Conservation (phyloP, 2,888 invertebrate genomes). For the Drosophila hawaiiensis region DNA sequence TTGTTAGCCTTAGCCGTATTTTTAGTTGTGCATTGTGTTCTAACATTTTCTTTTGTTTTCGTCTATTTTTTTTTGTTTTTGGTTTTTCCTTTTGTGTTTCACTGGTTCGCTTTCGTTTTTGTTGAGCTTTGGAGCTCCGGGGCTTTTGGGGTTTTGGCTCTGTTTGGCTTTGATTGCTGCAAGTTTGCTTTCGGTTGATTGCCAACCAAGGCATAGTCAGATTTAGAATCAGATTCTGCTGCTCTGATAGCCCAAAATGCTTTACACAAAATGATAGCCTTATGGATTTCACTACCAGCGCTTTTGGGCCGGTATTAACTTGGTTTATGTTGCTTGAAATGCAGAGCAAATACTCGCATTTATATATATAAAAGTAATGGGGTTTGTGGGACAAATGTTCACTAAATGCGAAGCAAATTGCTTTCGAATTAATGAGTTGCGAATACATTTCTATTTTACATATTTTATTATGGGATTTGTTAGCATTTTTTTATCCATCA, state of each 20-base stretch:
- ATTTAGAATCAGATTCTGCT: slow-evolving; percentile 51
- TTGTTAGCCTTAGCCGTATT: slow-evolving; percentile 43
- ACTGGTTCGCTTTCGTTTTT: slow-evolving; percentile 21
- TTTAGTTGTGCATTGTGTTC: slow-evolving; percentile 59
- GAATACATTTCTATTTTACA: slow-evolving; percentile 2
- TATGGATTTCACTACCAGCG: slow-evolving; percentile 18
- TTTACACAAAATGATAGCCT: slow-evolving; percentile 72
- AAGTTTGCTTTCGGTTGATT: slow-evolving; percentile 73
- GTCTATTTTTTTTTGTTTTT: slow-evolving; percentile 9
- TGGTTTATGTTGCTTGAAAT: slow-evolving; percentile 3
- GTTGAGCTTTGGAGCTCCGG: slow-evolving; percentile 40
- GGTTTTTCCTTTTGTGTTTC: slow-evolving; percentile 21
- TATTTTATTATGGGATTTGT: neutral
- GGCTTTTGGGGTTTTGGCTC: slow-evolving; percentile 54
- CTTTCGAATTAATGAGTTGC: neutral
- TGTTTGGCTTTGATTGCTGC: slow-evolving; percentile 71
- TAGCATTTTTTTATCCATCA: no score
- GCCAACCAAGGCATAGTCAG: slow-evolving; percentile 41
- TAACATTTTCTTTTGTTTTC: slow-evolving; percentile 27
- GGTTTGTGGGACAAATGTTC: neutral
- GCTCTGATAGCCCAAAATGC: slow-evolving; percentile 50
- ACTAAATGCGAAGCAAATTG: neutral
- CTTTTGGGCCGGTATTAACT: slow-evolving; percentile 27
- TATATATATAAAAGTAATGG: neutral
- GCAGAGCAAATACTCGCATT: neutral